Evolutionary conservation across 1,140 invertebrate species (phyloP).

Genomic region (Zaprionus kolodkinae): DNA sequence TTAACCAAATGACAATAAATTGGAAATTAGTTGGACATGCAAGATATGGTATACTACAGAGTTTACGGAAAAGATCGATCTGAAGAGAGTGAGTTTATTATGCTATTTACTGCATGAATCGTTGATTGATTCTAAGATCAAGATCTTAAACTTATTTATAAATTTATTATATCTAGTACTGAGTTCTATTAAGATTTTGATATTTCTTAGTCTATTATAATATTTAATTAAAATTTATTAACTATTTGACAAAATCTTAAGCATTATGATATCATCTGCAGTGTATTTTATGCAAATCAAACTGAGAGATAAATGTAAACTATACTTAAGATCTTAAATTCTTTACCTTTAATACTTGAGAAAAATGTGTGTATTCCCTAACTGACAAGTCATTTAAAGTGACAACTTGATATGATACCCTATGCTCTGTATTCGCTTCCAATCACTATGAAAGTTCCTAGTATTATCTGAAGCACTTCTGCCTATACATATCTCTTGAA

Average conservation of each 20-base stretch:
- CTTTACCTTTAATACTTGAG: too few species aligned
- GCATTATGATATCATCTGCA: too few species aligned
- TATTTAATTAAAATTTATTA: background rate
- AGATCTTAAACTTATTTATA: background rate
- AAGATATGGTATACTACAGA: slow-evolving; percentile 11
- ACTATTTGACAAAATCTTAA: background rate
- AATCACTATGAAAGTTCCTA: background rate
- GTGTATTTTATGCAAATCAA: too few species aligned
- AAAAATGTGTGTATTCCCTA: too few species aligned
- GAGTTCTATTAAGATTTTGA: too few species aligned
- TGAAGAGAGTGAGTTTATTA: background rate
- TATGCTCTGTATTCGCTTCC: background rate
- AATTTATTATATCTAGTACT: background rate
- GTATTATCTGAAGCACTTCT: background rate
- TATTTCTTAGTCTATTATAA: background rate
- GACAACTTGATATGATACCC: background rate
- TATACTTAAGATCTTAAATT: background rate
- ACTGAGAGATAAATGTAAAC: too few species aligned
- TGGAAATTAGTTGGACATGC: slow-evolving; percentile 27
- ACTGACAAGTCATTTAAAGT: background rate
- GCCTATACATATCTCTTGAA: background rate
- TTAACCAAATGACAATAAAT: slow-evolving; percentile 31
- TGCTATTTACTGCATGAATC: background rate
- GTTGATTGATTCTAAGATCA: background rate
- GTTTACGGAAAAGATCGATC: slow-evolving; percentile 22